These are phyloP conservation scores for Arvicola amphibius DNA, from an alignment of 2,797 vertebrate species.

Conservation along the genomic window DNA sequence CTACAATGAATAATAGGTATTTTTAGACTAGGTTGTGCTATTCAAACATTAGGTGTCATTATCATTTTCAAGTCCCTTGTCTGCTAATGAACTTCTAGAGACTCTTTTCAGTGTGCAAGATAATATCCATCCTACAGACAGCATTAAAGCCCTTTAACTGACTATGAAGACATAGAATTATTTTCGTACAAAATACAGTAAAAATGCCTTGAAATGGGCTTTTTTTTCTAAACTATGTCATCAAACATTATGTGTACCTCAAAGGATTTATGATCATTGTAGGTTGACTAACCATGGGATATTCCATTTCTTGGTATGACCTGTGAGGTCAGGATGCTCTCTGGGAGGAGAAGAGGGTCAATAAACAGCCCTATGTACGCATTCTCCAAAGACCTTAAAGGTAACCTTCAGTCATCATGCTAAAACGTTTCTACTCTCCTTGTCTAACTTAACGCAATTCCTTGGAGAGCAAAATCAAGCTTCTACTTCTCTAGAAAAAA, in stretches of 20 bases:
- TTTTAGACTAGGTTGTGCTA: slow-evolving; percentile 34
- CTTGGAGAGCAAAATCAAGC: slow-evolving; percentile 50
- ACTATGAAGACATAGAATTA: background rate
- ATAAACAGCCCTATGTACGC: background rate
- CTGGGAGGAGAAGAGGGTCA: background rate
- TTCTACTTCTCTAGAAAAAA: background rate
- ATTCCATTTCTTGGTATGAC: background rate
- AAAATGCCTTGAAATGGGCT: background rate
- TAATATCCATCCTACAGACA: background rate
- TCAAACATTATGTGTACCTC: background rate
- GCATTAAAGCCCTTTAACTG: slow-evolving; percentile 33
- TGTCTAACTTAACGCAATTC: slow-evolving; percentile 26
- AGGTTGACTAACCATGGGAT: slow-evolving; percentile 3
- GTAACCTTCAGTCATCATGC: background rate
- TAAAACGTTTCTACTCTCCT: background rate
- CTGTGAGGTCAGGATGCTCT: background rate
- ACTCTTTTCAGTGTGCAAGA: slow-evolving; percentile 3
- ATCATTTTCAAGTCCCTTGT: slow-evolving; percentile 6
- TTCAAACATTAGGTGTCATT: slow-evolving; percentile 25
- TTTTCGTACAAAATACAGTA: background rate
- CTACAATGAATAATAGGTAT: background rate
- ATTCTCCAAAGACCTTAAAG: slow-evolving; percentile 43
- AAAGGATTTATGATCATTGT: background rate
- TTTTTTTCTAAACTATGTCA: slow-evolving; percentile 38
- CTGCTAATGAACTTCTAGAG: background rate